Conservation (phyloP, 2,797 vertebrate species). For the Pelodytes ibericus region DNA sequence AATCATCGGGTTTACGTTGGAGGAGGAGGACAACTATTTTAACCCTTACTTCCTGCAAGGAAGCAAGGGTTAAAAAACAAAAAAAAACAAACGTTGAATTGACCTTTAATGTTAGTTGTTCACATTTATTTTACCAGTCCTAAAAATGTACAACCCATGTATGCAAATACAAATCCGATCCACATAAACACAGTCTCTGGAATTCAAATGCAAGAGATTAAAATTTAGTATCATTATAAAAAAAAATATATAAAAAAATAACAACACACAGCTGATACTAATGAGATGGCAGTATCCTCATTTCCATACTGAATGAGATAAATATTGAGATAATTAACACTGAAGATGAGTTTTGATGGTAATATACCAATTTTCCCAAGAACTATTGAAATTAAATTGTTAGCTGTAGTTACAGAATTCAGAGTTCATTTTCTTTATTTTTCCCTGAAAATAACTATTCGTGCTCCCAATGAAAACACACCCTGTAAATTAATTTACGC, state of each 20-base stretch:
- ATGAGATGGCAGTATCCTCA: slow-evolving; percentile 70
- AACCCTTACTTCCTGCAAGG: too few species aligned
- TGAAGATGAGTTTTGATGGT: slow-evolving; percentile 67
- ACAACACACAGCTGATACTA: slow-evolving; percentile 65
- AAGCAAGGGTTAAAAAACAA: too few species aligned
- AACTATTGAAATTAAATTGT: slow-evolving; percentile 58
- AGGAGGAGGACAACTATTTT: too few species aligned
- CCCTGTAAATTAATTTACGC: slow-evolving; percentile 33
- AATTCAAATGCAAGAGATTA: slow-evolving; percentile 51
- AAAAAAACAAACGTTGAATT: too few species aligned
- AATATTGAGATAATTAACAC: slow-evolving; percentile 78
- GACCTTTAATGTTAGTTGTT: neutral
- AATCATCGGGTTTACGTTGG: too few species aligned
- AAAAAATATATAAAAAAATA: slow-evolving; percentile 4
- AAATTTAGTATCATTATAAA: slow-evolving; percentile 71
- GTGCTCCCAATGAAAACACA: slow-evolving; percentile 22
- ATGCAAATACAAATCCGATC: slow-evolving; percentile 50
- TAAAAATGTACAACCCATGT: slow-evolving; percentile 23
- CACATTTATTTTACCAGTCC: neutral
- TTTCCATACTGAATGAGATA: slow-evolving; percentile 79
- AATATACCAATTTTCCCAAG: slow-evolving; percentile 58
- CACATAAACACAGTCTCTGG: slow-evolving; percentile 58
- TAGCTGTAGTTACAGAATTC: slow-evolving; percentile 45
- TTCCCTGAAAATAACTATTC: slow-evolving; percentile 22
- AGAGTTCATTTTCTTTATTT: slow-evolving; percentile 49